These are phyloP conservation scores for Hydra vulgaris DNA, from an alignment of 30 jellyfish, hydroid and myxozoan species.

Conservation along the genomic window DNA sequence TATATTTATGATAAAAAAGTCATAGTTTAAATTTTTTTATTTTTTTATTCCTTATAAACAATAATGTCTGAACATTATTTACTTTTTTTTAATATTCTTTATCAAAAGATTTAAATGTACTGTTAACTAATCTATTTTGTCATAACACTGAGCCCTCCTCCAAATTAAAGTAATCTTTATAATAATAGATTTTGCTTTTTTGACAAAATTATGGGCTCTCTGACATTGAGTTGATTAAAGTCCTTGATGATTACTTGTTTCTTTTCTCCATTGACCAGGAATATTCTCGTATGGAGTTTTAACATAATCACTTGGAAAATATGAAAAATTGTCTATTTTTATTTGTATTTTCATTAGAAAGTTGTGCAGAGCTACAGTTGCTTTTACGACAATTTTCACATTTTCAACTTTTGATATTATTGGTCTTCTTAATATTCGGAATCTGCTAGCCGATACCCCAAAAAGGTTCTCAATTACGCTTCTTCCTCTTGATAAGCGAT, in stretches of 20 bases:
- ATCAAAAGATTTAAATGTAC: slow-evolving; percentile 39
- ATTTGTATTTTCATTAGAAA: slow-evolving; percentile 16
- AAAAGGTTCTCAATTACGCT: slow-evolving; percentile 13
- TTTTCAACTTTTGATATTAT: slow-evolving; percentile 31
- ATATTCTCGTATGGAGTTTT: slow-evolving; percentile 15
- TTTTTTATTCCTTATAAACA: neutral
- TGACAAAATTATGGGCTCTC: slow-evolving; percentile 34
- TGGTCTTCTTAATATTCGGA: slow-evolving; percentile 36
- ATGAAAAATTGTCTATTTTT: neutral
- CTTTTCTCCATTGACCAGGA: slow-evolving; percentile 34
- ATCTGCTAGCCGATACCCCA: slow-evolving; percentile 1
- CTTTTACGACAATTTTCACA: slow-evolving; percentile 27
- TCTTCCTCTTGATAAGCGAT: neutral
- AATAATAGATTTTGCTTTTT: slow-evolving; percentile 11
- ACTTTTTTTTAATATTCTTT: neutral
- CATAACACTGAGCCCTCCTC: slow-evolving; percentile 35
- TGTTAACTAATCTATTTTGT: slow-evolving; percentile 22
- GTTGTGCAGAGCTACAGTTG: slow-evolving; percentile 41
- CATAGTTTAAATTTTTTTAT: neutral
- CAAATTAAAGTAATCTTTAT: slow-evolving; percentile 27
- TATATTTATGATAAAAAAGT: neutral
- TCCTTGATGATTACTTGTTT: slow-evolving; percentile 6
- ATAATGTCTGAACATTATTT: neutral
- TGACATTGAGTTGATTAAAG: slow-evolving; percentile 1
- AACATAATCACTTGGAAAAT: slow-evolving; percentile 31